Conservation (phyloP, 2,797 vertebrate genomes). For the Brachyalestes nurse region DNA sequence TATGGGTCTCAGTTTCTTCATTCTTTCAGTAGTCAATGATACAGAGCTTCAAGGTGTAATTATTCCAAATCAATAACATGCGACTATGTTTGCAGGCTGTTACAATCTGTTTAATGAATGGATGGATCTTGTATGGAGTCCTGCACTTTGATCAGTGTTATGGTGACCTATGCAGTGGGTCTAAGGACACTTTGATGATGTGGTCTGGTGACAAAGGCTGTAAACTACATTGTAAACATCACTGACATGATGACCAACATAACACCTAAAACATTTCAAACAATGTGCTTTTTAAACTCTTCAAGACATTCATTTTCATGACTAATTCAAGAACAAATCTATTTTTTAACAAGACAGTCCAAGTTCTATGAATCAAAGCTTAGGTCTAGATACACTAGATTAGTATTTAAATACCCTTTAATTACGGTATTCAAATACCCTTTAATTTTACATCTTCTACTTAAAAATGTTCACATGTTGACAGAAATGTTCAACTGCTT, state of each 20-base stretch:
- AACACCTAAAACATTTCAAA: background rate
- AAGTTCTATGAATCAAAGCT: background rate
- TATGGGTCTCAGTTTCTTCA: background rate
- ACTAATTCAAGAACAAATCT: background rate
- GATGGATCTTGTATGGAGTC: background rate
- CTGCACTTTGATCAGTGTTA: background rate
- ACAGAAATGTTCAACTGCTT: too few relatives aligned
- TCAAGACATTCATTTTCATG: background rate
- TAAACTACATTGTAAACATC: too few relatives aligned
- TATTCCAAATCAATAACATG: slow-evolving; percentile 8
- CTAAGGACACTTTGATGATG: background rate
- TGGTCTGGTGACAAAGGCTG: background rate
- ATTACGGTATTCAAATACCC: too few relatives aligned
- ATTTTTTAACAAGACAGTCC: background rate
- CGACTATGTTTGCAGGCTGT: background rate
- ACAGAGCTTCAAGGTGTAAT: background rate
- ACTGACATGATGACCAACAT: background rate
- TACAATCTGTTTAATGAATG: slow-evolving; percentile 7
- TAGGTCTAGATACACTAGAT: background rate
- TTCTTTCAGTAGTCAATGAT: slow-evolving; percentile 10
- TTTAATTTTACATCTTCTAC: background rate
- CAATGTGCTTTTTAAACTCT: background rate
- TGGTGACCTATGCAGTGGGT: background rate
- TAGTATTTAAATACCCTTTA: background rate
- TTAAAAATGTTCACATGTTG: background rate